These are phyloP conservation scores for Stenodema calcarata DNA, from an alignment of 2,888 invertebrate species.

Conservation along the genomic window DNA sequence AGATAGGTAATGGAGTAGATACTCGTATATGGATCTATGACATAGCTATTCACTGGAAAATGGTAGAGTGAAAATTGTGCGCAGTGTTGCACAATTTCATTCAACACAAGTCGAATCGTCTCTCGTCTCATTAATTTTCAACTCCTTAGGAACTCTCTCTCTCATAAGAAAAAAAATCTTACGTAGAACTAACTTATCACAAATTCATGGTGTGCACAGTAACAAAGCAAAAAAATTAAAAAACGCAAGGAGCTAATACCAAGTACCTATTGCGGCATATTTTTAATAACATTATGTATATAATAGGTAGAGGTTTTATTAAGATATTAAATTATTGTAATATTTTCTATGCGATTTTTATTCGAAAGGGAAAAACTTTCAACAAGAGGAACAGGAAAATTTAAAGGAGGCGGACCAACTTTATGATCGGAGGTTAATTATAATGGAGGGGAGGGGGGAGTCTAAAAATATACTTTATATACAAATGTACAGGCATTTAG, in stretches of 20 bases:
- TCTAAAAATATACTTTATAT: constrained; percentile 8
- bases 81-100: neutral
- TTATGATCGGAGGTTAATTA: neutral
- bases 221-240: neutral
- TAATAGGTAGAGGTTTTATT: neutral
- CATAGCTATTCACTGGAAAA: neutral
- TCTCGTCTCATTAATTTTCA: neutral
- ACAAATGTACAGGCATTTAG: constrained; percentile 39
- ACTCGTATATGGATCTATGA: too few relatives aligned
- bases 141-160: constrained; percentile 23
- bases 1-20: too few relatives aligned
- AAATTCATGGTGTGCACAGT: constrained; percentile 33
- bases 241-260: neutral
- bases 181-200: constrained; percentile 6
- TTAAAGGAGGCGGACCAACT: neutral
- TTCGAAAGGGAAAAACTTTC: neutral
- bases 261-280: neutral
- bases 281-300: neutral
- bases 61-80: neutral
- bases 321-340: too few relatives aligned
- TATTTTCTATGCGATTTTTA: too few relatives aligned
- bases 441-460: neutral
- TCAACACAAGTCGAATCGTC: neutral
- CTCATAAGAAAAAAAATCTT: constrained; percentile 22
- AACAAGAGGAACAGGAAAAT: neutral